Evolutionary conservation across 2,113 vertebrate genomes (phyloP).

Genomic region (Garra rufa): DNA sequence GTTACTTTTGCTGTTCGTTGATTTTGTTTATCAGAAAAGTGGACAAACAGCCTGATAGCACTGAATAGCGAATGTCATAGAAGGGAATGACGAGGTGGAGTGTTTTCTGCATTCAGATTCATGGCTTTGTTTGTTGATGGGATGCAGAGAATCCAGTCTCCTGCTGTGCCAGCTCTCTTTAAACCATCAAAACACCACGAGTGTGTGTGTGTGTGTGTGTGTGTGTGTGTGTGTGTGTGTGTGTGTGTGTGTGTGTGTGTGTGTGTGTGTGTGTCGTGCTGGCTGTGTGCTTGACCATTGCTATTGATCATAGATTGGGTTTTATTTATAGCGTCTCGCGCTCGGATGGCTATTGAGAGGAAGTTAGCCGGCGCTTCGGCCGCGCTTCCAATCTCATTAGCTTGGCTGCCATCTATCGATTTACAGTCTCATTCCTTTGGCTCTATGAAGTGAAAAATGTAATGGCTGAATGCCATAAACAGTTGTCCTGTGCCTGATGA

Average conservation of each 20-base stretch:
- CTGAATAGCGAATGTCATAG: neutral
- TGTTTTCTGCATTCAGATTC: neutral
- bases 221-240: too few relatives aligned
- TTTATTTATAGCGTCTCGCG: conserved; percentile 43
- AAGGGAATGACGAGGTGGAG: neutral
- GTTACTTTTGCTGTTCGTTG: neutral
- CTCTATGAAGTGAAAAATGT: conserved; percentile 48
- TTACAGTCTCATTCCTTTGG: conserved; percentile 45
- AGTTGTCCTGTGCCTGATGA: neutral
- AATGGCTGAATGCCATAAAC: conserved; percentile 42
- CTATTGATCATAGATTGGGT: conserved; percentile 48
- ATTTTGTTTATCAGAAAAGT: neutral
- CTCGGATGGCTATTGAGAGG: neutral
- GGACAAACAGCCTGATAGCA: neutral
- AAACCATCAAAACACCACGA: neutral
- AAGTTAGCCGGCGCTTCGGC: conserved; percentile 14
- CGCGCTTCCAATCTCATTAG: conserved; percentile 56
- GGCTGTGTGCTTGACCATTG: neutral
- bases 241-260: conserved; percentile 15
- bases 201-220: neutral
- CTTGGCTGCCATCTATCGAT: conserved; percentile 53
- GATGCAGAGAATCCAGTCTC: neutral
- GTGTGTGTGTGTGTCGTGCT: neutral
- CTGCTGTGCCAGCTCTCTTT: neutral
- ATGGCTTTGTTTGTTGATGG: neutral